phyloP scores from a whole-genome alignment of 1,140 invertebrate species.

The Drosophila kepulauana region DNA sequence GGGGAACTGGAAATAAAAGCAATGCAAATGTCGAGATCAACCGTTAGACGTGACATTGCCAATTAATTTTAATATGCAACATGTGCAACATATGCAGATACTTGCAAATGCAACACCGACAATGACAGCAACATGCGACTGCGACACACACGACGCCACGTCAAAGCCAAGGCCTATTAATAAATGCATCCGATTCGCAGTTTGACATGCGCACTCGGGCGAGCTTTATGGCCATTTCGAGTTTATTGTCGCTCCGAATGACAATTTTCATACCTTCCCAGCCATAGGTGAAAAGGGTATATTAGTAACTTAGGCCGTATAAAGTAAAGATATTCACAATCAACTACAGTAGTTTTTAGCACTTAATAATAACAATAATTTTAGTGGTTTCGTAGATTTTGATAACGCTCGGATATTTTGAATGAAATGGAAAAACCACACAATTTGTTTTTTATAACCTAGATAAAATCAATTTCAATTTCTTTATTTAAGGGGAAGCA shows the following conservation, averaged over 20 bases:
- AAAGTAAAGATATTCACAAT: too few species aligned
- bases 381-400: too few species aligned
- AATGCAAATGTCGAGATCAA: not conserved
- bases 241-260: slow-evolving; percentile 8
- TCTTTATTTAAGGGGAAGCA: too few species aligned
- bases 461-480: too few species aligned
- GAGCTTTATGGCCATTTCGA: slow-evolving; percentile 15
- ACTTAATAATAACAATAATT: too few species aligned
- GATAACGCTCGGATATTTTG: too few species aligned
- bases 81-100: slow-evolving; percentile 52
- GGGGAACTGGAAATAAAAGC: not conserved
- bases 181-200: slow-evolving; percentile 39
- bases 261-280: not conserved
- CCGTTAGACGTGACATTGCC: slow-evolving; percentile 43
- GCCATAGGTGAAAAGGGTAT: too few species aligned
- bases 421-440: too few species aligned
- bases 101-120: slow-evolving; percentile 13
- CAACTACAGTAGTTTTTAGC: too few species aligned
- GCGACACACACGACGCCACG: slow-evolving; percentile 21
- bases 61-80: slow-evolving; percentile 72
- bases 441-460: too few species aligned
- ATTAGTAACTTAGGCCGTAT: too few species aligned
- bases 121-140: slow-evolving; percentile 9
- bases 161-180: slow-evolving; percentile 44
- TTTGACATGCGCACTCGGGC: slow-evolving; percentile 19